phyloP scores from a whole-genome alignment of 2,888 invertebrate species.

The Hydraecia micacea region DNA sequence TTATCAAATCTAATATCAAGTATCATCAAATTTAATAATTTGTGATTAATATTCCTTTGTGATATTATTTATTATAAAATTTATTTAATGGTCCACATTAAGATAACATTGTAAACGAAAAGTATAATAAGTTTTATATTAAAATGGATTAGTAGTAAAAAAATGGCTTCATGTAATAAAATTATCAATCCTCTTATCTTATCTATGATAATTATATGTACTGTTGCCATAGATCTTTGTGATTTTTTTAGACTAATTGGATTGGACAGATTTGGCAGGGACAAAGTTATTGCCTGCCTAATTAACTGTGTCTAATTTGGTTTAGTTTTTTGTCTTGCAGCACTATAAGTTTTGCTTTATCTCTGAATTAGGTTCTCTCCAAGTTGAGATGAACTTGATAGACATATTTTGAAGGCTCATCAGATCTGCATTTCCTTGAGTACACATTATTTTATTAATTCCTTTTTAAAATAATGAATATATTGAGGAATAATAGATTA shows the following conservation, averaged over 20 bases:
- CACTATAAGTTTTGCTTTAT: not conserved
- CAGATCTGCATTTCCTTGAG: not conserved
- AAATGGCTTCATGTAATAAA: slow-evolving; percentile 7
- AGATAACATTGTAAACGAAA: not conserved
- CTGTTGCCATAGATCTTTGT: not conserved
- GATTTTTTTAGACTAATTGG: not conserved
- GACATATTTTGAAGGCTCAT: not conserved
- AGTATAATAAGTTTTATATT: not conserved
- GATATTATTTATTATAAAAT: not conserved
- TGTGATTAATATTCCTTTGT: not conserved
- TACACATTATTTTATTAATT: not conserved
- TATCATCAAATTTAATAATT: not conserved
- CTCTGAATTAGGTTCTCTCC: too few relatives aligned
- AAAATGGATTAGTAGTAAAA: not conserved
- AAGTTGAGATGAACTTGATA: not conserved
- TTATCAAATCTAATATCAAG: too few relatives aligned
- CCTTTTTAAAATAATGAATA: not conserved
- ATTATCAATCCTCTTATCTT: slow-evolving; percentile 16
- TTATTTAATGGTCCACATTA: not conserved
- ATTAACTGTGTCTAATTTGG: not conserved
- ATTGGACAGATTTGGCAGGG: not conserved
- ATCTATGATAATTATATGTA: slow-evolving; percentile 1
- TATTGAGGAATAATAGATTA: not conserved
- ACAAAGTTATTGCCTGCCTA: not conserved
- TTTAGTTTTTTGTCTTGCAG: not conserved